Percentiles rank a stretch among this genome's conserved stretches.
phyloP scores from a whole-genome alignment of 2,113 vertebrate genomes.

The Ranitomeya variabilis region DNA sequence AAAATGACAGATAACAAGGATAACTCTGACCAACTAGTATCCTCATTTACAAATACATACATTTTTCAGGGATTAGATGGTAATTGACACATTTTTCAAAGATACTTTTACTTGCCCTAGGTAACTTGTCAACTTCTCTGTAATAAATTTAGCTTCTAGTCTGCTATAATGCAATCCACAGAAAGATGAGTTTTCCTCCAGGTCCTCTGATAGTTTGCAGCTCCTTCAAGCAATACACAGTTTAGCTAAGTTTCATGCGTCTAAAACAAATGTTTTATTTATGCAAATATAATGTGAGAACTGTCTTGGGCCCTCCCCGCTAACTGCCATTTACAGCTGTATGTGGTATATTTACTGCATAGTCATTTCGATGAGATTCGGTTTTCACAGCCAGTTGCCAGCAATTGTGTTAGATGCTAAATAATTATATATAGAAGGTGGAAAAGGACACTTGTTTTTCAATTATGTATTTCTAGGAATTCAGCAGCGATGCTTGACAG shows the following conservation, averaged over 20 bases:
- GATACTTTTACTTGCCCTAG: constrained; percentile 15
- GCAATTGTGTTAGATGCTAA: background rate
- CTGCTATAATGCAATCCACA: background rate
- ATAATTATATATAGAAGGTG: background rate
- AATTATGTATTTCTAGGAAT: too few species aligned
- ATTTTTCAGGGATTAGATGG: constrained; percentile 32
- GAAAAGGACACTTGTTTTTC: too few species aligned
- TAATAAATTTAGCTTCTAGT: background rate
- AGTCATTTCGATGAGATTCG: background rate
- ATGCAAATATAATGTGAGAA: constrained; percentile 30
- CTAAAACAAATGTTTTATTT: constrained; percentile 44
- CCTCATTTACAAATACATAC: constrained; percentile 13
- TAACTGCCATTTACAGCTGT: constrained; percentile 1
- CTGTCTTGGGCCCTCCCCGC: background rate
- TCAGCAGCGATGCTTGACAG: too few species aligned
- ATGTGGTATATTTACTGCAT: background rate
- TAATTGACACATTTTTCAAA: constrained; percentile 32
- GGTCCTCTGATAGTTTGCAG: constrained; percentile 1
- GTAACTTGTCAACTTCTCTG: constrained; percentile 22
- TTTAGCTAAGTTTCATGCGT: background rate
- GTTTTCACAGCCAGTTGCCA: background rate
- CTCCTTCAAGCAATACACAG: constrained; percentile 5
- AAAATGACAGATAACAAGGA: constrained; percentile 38
- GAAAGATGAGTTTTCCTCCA: background rate
- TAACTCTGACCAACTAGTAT: constrained; percentile 35